Evolutionary conservation across 2,113 vertebrate species (phyloP).

Genomic region (Azemiops feae): DNA sequence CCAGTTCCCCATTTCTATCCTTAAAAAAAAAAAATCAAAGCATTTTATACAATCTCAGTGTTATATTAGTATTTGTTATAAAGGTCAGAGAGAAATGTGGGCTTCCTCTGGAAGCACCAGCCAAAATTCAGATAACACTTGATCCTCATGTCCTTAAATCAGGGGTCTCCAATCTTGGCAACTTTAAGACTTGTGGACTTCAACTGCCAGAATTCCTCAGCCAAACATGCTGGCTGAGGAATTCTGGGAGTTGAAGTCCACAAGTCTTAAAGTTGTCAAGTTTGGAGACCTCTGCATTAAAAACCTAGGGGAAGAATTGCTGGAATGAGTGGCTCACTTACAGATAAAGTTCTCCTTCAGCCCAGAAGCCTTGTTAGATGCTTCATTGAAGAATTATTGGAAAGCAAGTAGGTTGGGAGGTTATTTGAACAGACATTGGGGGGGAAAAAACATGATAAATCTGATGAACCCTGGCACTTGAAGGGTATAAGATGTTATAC

Average conservation of each 20-base stretch:
- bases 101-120: not conserved
- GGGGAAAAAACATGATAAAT: not conserved
- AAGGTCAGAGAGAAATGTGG: not conserved
- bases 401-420: not conserved
- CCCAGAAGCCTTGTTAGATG: not conserved
- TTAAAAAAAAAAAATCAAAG: not conserved
- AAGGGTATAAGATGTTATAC: not conserved
- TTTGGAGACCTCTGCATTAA: not conserved
- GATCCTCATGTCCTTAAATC: not conserved
- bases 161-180: not conserved
- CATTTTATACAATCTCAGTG: not conserved
- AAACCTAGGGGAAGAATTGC: too few species aligned
- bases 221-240: not conserved
- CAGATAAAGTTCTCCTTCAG: not conserved
- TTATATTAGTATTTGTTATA: not conserved
- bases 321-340: not conserved
- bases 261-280: not conserved
- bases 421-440: too few species aligned
- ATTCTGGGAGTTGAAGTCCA: not conserved
- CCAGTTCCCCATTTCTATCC: not conserved
- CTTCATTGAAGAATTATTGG: not conserved
- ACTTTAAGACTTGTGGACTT: not conserved
- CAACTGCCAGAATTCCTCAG: not conserved
- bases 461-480: too few species aligned
- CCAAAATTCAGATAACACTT: not conserved